Evolutionary conservation across 2,888 invertebrate genomes (phyloP).

Genomic region (Nomada ferruginata): DNA sequence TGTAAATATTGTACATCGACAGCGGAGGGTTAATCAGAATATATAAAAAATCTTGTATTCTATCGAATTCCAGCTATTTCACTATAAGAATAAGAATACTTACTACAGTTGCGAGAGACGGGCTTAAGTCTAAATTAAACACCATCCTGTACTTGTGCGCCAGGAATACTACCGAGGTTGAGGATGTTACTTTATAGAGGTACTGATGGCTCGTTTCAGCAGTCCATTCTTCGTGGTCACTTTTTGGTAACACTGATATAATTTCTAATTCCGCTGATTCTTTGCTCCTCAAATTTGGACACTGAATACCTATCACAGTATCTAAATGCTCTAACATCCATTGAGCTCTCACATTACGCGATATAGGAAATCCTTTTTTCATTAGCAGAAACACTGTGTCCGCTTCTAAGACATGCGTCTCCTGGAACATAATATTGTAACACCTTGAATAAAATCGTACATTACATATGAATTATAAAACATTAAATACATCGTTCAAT

Average conservation of each 20-base stretch:
- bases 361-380: constrained; percentile 89
- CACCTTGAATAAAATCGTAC: too few relatives aligned
- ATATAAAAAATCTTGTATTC: too few relatives aligned
- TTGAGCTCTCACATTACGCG: constrained; percentile 89
- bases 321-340: constrained; percentile 91
- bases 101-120: constrained; percentile 90
- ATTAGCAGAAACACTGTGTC: constrained; percentile 88
- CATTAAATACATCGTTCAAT: too few relatives aligned
- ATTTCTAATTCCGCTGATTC: constrained; percentile 87
- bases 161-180: constrained; percentile 88
- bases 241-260: constrained; percentile 87
- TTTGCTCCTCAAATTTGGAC: constrained; percentile 77
- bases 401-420: constrained; percentile 85
- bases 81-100: constrained; percentile 74
- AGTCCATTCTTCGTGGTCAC: constrained; percentile 84
- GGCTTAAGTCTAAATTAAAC: constrained; percentile 91
- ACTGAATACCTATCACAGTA: constrained; percentile 85
- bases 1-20: too few relatives aligned
- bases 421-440: constrained; percentile 69
- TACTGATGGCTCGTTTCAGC: constrained; percentile 83
- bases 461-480: too few relatives aligned
- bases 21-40: too few relatives aligned
- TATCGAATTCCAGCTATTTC: too few relatives aligned
- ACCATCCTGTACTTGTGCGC: constrained; percentile 90
- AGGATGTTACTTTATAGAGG: constrained; percentile 86